phyloP scores from a whole-genome alignment of 2,797 vertebrate species.

The Enteromius mattozi region DNA sequence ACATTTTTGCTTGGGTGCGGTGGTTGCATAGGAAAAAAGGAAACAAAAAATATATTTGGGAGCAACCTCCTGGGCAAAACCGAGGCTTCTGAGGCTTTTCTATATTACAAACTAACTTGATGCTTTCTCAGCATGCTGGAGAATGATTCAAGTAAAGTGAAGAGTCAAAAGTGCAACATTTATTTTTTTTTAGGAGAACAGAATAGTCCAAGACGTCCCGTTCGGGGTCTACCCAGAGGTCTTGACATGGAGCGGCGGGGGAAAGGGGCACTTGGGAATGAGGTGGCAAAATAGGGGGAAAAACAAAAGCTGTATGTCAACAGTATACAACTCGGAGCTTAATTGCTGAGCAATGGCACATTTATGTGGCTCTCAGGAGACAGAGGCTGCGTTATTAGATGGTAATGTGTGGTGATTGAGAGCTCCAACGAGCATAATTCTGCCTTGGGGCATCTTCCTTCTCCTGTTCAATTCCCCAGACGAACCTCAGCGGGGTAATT shows the following conservation, averaged over 20 bases:
- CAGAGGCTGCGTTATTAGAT: slow-evolving; percentile 62
- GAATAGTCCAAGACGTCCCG: background rate
- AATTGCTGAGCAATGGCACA: slow-evolving; percentile 68
- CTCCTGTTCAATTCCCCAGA: slow-evolving; percentile 54
- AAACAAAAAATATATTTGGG: background rate
- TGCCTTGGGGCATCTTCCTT: slow-evolving; percentile 66
- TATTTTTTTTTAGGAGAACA: background rate
- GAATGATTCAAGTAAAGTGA: background rate
- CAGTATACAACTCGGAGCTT: slow-evolving; percentile 59
- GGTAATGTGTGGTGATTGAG: slow-evolving; percentile 74
- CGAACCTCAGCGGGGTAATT: slow-evolving; percentile 65
- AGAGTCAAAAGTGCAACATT: slow-evolving; percentile 26
- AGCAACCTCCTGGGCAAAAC: slow-evolving; percentile 35
- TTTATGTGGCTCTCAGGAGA: slow-evolving; percentile 61
- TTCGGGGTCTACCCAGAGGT: slow-evolving; percentile 12
- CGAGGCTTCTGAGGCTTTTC: slow-evolving; percentile 4
- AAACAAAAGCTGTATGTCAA: slow-evolving; percentile 51
- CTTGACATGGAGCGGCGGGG: background rate
- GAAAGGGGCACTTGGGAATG: slow-evolving; percentile 25
- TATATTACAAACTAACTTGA: slow-evolving; percentile 21
- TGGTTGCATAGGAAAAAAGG: background rate
- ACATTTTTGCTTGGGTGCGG: background rate
- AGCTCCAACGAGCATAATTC: slow-evolving; percentile 71
- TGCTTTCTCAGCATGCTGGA: slow-evolving; percentile 22
- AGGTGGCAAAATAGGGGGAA: slow-evolving; percentile 30